Percentiles rank a stretch among this genome's conserved stretches.
Evolutionary conservation across 2,113 vertebrate genomes (phyloP).

Genomic region (Pyxicephalus adspersus): DNA sequence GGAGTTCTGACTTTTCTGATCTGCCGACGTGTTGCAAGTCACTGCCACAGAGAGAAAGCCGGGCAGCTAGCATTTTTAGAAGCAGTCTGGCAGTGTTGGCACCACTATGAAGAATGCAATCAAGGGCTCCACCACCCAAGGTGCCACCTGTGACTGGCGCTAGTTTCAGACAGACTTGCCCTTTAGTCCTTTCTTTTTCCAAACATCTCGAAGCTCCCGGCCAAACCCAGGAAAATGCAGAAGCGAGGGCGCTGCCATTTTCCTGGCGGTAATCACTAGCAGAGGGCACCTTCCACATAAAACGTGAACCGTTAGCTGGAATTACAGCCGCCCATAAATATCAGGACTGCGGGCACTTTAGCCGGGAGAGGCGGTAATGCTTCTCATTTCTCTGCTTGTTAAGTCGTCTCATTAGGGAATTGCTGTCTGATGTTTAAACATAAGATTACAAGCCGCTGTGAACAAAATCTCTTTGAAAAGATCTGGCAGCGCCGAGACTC

Average conservation of each 20-base stretch:
- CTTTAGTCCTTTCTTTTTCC: too few relatives aligned
- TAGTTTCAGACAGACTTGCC: too few relatives aligned
- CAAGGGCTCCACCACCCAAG: too few relatives aligned
- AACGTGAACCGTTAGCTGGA: conserved; percentile 32
- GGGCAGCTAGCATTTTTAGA: too few relatives aligned
- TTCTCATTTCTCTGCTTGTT: conserved; percentile 40
- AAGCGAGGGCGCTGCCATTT: neutral
- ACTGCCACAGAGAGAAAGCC: too few relatives aligned
- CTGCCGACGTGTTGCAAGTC: too few relatives aligned
- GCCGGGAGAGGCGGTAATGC: conserved; percentile 24
- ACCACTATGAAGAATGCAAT: too few relatives aligned
- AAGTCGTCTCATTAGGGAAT: conserved; percentile 45
- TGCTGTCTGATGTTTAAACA: conserved; percentile 50
- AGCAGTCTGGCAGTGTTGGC: too few relatives aligned
- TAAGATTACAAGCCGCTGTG: conserved; percentile 37
- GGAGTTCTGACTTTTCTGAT: too few relatives aligned
- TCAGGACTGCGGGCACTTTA: conserved; percentile 37
- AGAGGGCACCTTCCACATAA: conserved; percentile 52
- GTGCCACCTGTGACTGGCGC: too few relatives aligned
- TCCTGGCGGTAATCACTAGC: conserved; percentile 31
- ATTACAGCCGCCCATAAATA: conserved; percentile 42
- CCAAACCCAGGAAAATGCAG: neutral
- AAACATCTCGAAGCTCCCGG: too few relatives aligned
- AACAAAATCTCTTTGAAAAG: conserved; percentile 43
- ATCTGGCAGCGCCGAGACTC: neutral